A percentile compares a stretch with the other conserved stretches of the same genome.
Conservation (phyloP, 2,888 invertebrate genomes). For the Mycalesis mineus region DNA sequence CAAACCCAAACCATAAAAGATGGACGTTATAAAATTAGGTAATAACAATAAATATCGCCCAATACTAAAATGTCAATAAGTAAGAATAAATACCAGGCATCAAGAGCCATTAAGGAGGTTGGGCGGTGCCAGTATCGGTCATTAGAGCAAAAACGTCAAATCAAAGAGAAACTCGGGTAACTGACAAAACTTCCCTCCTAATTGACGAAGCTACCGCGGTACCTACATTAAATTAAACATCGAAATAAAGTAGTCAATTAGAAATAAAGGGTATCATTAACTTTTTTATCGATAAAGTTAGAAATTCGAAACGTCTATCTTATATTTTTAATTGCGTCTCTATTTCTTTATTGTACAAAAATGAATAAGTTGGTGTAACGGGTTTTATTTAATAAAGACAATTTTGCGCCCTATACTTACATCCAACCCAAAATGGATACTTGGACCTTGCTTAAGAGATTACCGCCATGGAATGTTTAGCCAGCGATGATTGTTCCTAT, state of each 20-base stretch:
- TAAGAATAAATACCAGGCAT: constrained; percentile 38
- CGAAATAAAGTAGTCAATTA: constrained; percentile 21
- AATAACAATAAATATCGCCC: constrained; percentile 49
- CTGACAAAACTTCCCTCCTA: constrained; percentile 48
- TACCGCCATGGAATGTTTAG: no score
- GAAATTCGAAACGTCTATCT: constrained; percentile 13
- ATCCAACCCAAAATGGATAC: no score
- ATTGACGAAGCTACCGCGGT: constrained; percentile 31
- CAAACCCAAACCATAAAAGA: constrained; percentile 1
- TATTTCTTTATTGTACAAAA: background rate
- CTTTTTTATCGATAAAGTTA: constrained; percentile 10
- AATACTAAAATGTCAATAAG: constrained; percentile 56
- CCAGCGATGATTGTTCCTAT: no score
- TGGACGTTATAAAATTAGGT: constrained; percentile 9
- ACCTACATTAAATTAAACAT: constrained; percentile 17
- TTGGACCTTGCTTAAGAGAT: no score
- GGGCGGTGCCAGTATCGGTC: constrained; percentile 45
- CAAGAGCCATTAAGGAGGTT: constrained; percentile 50
- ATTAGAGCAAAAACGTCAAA: constrained; percentile 69
- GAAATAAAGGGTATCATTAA: constrained; percentile 23
- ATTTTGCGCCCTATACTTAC: no score
- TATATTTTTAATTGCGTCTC: constrained; percentile 14
- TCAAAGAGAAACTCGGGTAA: constrained; percentile 58
- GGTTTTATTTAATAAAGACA: no score
- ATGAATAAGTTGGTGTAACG: background rate